phyloP scores from a whole-genome alignment of 2,888 invertebrate genomes.

The Leucania comma region DNA sequence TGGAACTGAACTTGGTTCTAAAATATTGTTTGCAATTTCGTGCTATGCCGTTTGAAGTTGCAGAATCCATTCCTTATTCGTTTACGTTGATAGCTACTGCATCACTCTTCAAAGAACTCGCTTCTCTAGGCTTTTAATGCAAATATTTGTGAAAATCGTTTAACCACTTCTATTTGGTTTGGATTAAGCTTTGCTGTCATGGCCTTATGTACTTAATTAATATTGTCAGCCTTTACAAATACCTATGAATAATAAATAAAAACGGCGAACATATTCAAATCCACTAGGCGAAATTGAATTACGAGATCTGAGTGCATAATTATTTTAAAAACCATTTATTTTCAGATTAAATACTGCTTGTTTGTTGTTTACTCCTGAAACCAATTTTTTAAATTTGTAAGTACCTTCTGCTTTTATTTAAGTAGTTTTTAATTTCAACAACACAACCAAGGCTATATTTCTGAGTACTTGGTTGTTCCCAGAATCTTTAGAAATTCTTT shows the following conservation, averaged over 20 bases:
- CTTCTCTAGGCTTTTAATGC: background rate
- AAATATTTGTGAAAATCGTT: background rate
- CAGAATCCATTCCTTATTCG: constrained; percentile 34
- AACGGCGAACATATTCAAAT: background rate
- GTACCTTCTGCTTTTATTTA: background rate
- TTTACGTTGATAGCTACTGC: constrained; percentile 23
- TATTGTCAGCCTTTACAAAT: background rate
- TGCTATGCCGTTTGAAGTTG: constrained; percentile 12
- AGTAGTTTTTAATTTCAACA: background rate
- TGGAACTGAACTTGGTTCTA: constrained; percentile 31
- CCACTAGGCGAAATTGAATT: constrained; percentile 12
- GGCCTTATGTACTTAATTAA: background rate
- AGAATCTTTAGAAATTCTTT: too few species aligned
- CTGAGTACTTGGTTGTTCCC: too few species aligned
- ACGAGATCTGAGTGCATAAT: constrained; percentile 9
- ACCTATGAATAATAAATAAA: constrained; percentile 1
- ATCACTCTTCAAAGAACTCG: background rate
- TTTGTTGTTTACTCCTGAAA: background rate
- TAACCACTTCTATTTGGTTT: background rate
- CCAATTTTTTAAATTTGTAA: background rate
- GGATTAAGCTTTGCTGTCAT: background rate
- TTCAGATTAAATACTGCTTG: background rate
- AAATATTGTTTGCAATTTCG: constrained; percentile 35
- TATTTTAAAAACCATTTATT: constrained; percentile 24
- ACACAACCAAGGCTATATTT: too few species aligned